Conservation (phyloP, 2,888 invertebrate species). For the Troides oblongomaculatus region DNA sequence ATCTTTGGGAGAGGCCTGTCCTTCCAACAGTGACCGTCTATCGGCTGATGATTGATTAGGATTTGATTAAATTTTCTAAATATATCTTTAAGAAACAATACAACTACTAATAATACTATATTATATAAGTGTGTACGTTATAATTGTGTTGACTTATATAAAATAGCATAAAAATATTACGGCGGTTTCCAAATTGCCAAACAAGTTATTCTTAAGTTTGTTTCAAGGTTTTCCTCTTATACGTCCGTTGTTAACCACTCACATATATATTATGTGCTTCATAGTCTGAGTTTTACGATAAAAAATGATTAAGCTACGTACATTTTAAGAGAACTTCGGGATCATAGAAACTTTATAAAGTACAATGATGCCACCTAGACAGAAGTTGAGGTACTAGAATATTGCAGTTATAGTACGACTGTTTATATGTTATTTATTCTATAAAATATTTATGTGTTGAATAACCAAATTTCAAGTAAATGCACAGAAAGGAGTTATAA, state of each 20-base stretch:
- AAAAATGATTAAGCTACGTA: background rate
- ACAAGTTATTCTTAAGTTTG: constrained; percentile 14
- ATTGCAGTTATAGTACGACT: background rate
- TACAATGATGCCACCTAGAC: too few species aligned
- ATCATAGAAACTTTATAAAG: too few species aligned
- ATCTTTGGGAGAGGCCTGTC: too few species aligned
- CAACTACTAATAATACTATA: background rate
- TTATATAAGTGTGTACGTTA: background rate
- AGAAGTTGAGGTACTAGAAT: too few species aligned
- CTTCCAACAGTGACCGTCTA: too few species aligned
- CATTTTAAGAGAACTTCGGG: background rate
- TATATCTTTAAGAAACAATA: too few species aligned
- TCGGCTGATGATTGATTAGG: too few species aligned
- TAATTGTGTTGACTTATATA: background rate
- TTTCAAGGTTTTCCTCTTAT: constrained; percentile 36
- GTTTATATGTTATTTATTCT: background rate
- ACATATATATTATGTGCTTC: background rate
- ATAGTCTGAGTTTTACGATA: background rate
- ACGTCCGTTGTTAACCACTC: constrained; percentile 10
- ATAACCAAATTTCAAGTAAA: background rate
- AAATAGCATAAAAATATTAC: background rate
- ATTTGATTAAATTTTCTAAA: too few species aligned
- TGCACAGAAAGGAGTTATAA: too few species aligned
- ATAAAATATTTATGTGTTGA: background rate
- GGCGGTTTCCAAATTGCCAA: constrained; percentile 3